phyloP scores from a whole-genome alignment of 2,888 invertebrate genomes.

The Drosophila neutralis region DNA sequence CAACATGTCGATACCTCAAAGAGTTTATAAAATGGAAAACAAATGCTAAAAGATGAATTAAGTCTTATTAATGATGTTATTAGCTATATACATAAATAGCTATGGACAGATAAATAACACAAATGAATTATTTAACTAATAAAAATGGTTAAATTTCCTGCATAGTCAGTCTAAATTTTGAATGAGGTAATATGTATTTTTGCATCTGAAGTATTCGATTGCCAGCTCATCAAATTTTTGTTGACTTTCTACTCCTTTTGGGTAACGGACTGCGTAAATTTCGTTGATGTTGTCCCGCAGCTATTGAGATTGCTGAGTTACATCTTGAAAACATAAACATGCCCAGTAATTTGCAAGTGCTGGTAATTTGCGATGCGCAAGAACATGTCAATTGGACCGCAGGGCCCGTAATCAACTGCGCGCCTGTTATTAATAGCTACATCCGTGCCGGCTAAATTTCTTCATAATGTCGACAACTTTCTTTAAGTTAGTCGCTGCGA shows the following conservation, averaged over 20 bases:
- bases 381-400: slow-evolving; percentile 69
- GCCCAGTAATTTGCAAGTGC: slow-evolving; percentile 62
- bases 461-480: slow-evolving; percentile 70
- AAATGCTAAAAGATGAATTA: background rate
- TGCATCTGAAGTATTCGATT: background rate
- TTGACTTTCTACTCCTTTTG: slow-evolving; percentile 1
- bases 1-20: background rate
- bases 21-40: background rate
- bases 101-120: background rate
- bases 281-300: slow-evolving; percentile 62
- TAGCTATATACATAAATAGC: background rate
- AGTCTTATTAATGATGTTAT: background rate
- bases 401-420: slow-evolving; percentile 64
- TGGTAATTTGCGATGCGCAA: slow-evolving; percentile 58
- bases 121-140: background rate
- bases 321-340: slow-evolving; percentile 77
- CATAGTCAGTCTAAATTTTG: background rate
- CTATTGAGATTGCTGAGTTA: slow-evolving; percentile 68
- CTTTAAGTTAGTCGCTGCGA: slow-evolving; percentile 43
- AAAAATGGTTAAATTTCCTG: background rate
- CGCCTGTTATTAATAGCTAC: slow-evolving; percentile 32
- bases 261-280: slow-evolving; percentile 22
- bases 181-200: background rate
- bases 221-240: background rate
- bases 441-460: slow-evolving; percentile 62